These are phyloP conservation scores for Eciton burchellii DNA, from an alignment of 1,140 invertebrate genomes.

Conservation along the genomic window DNA sequence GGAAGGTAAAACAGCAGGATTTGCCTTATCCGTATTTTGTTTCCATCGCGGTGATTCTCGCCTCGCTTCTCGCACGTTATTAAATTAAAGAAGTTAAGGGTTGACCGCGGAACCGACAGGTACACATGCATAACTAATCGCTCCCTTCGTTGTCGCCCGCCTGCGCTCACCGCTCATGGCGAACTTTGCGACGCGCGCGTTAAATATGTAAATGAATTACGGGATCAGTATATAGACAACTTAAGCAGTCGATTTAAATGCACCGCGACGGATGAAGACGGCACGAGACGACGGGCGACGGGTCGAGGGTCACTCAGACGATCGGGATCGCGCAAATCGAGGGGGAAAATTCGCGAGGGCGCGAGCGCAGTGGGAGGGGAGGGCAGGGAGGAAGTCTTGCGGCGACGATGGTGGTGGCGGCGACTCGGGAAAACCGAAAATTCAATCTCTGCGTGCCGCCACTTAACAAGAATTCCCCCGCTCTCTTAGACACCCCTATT, in stretches of 20 bases:
- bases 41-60: conserved; percentile 9
- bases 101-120: conserved; percentile 32
- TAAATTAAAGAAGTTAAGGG: conserved; percentile 54
- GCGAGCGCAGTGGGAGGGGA: neutral
- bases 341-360: conserved; percentile 46
- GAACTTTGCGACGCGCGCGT: conserved; percentile 44
- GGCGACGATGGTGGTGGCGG: conserved; percentile 6
- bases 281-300: neutral
- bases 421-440: conserved; percentile 40
- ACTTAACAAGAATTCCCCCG: conserved; percentile 27
- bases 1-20: neutral
- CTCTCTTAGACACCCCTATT: conserved; percentile 14
- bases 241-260: conserved; percentile 76
- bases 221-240: conserved; percentile 70
- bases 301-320: conserved; percentile 10
- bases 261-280: conserved; percentile 50
- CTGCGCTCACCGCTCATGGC: neutral
- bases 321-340: conserved; percentile 57
- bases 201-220: conserved; percentile 74
- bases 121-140: conserved; percentile 55
- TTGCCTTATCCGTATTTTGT: neutral
- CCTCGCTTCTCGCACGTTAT: conserved; percentile 13
- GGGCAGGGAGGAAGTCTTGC: conserved; percentile 4
- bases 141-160: conserved; percentile 7
- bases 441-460: conserved; percentile 52